phyloP scores from a whole-genome alignment of 1,140 invertebrate species.

The Gonioctena quinquepunctata region DNA sequence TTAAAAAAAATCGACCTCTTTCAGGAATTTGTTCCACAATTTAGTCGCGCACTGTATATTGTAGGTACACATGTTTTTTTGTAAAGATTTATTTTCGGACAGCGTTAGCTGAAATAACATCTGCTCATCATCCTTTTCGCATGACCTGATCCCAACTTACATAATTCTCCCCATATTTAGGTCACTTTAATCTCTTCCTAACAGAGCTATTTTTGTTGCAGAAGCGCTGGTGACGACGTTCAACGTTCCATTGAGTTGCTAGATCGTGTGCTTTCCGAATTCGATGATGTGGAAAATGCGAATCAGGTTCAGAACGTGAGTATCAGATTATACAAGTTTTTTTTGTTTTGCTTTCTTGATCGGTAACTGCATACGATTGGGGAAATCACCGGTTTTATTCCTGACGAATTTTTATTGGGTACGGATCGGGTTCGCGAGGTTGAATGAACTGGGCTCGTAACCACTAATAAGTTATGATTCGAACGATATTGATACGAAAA shows the following conservation, averaged over 20 bases:
- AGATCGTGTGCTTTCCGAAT: conserved; percentile 85
- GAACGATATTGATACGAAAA: background rate
- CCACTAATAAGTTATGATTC: background rate
- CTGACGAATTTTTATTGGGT: background rate
- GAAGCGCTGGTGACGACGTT: conserved; percentile 76
- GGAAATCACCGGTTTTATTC: background rate
- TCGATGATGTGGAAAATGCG: conserved; percentile 74
- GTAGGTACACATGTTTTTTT: too few species aligned
- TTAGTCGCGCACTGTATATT: too few species aligned
- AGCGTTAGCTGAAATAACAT: too few species aligned
- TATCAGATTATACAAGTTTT: conserved; percentile 9
- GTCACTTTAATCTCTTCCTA: background rate
- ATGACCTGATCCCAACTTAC: background rate
- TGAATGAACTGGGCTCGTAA: background rate
- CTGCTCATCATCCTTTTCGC: too few species aligned
- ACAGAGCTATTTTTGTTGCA: conserved; percentile 53
- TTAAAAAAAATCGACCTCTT: too few species aligned
- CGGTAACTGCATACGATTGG: too few species aligned
- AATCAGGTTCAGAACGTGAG: conserved; percentile 55
- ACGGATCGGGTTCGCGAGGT: background rate
- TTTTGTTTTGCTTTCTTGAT: too few species aligned
- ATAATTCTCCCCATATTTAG: background rate
- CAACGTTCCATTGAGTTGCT: conserved; percentile 81
- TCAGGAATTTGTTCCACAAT: too few species aligned
- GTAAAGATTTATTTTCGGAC: too few species aligned